Evolutionary conservation across 2,888 invertebrate genomes (phyloP), one percentile per base, ranked within the genome.

Genomic region (Autographa pulchrina): DNA sequence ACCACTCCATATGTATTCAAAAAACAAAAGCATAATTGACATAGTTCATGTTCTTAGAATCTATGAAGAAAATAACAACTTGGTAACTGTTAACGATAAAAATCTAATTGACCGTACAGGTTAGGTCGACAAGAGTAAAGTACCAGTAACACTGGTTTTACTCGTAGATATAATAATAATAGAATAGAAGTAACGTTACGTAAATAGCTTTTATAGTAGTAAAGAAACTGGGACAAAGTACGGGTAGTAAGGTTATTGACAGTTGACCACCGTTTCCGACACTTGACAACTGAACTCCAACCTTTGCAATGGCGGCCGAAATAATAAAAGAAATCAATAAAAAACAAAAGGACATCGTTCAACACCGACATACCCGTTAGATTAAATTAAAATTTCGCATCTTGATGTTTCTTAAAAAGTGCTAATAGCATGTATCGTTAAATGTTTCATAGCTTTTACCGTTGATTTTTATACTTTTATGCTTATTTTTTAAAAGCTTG

Each of bases 201-300:
- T 1, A 9, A 11, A 11, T 20, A 9, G 11, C 20, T 54, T 54
- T 52, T 25, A 25, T 11, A 25, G 18, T 13, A 25, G 43, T 14
- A 13, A 35, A 13, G 1, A 25, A 59, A 48, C 48, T n/a, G 14
- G 31, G 20, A 6, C 32, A n/a, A 62, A 20, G 16, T 59, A 59
- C 32, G n/a, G 25, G 13, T 11, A 58, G 80, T 66, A 7, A 73
- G 71, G 69, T 72, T 72, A 68, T 67, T 72, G 74, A 78, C 81
- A 70, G 65, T 5, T 14, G 63, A 64, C 41, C 41, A 65, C 73
- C 65, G 72, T 74, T 74, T 52, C 38, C 8, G 63, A 7, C 14
- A 72, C 48, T 38, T 14, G 18, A 41, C 48, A 65, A 71, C 56
- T 67, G 56, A 79, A 65, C 72, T 69, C 41, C 14, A 31, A 75